Conservation (phyloP, 2,113 vertebrate genomes). For the Pelecanoides urinatrix region DNA sequence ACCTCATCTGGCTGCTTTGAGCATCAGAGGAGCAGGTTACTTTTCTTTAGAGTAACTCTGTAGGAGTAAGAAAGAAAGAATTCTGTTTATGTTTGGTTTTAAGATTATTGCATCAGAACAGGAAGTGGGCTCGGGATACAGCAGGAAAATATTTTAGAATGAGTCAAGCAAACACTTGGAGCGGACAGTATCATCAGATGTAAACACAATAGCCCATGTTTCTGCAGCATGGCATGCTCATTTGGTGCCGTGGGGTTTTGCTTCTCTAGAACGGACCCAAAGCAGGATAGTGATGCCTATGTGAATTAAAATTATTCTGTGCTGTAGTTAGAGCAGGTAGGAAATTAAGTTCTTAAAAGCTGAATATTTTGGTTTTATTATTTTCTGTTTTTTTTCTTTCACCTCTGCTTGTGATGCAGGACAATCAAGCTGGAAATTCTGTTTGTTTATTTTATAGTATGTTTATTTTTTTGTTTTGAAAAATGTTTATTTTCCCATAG, state of each 20-base stretch:
- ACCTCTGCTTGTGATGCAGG: neutral
- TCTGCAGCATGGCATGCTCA: neutral
- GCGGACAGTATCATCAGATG: neutral
- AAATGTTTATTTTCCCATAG: neutral
- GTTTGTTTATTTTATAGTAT: neutral
- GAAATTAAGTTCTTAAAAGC: neutral
- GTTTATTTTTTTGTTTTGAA: neutral
- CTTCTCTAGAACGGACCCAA: neutral
- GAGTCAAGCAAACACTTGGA: neutral
- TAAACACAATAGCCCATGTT: neutral
- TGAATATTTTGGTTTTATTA: neutral
- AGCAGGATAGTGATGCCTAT: neutral
- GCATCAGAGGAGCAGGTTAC: neutral
- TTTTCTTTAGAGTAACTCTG: neutral
- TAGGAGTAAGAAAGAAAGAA: neutral
- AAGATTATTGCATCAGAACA: neutral
- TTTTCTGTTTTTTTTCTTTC: neutral
- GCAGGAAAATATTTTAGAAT: neutral
- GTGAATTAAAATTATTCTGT: neutral
- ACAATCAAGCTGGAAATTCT: neutral
- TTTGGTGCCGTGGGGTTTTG: neutral
- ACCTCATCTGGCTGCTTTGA: neutral
- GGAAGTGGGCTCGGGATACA: neutral
- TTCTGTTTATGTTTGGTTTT: neutral
- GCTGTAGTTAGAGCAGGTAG: neutral